These are phyloP conservation scores for Brachypodius melanocephalos DNA, from an alignment of 2,113 vertebrate genomes.

Conservation along the genomic window DNA sequence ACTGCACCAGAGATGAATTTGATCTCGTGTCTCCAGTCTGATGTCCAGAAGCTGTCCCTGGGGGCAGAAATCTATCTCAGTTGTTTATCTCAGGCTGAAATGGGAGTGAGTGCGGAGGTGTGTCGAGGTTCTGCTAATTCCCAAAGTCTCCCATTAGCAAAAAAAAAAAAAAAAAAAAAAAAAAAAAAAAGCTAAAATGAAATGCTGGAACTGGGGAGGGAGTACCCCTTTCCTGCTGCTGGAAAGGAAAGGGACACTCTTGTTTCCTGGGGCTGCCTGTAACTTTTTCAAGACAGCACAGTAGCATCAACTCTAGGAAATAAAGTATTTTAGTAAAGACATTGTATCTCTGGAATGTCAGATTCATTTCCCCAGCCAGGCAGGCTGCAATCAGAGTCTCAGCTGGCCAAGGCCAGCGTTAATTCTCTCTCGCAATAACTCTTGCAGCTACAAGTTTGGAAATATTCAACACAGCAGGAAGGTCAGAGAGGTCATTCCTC, in stretches of 20 bases:
- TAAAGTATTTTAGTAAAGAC: not conserved
- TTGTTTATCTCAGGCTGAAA: slow-evolving; percentile 54
- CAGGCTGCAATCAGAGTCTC: not conserved
- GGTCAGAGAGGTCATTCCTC: not conserved
- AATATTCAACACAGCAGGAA: not conserved
- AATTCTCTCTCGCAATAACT: not conserved
- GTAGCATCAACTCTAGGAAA: not conserved
- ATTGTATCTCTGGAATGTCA: not conserved
- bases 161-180: not conserved
- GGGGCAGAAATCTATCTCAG: slow-evolving; percentile 46
- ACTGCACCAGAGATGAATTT: slow-evolving; percentile 49
- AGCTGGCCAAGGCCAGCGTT: not conserved
- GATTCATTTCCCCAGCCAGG: not conserved
- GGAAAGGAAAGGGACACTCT: not conserved
- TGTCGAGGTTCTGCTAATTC: slow-evolving; percentile 25
- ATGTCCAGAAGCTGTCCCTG: slow-evolving; percentile 50
- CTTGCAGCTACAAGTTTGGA: slow-evolving; percentile 28
- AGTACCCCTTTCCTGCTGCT: not conserved
- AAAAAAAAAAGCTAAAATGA: not conserved
- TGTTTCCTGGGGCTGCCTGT: not conserved
- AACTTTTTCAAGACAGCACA: not conserved
- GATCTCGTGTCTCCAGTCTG: slow-evolving; percentile 49
- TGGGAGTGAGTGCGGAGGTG: slow-evolving; percentile 45
- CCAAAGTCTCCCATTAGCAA: slow-evolving; percentile 1
- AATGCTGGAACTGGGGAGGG: not conserved